phyloP scores from a whole-genome alignment of 35 echinoderm and acorn worm genomes.

The Antedon bifida region DNA sequence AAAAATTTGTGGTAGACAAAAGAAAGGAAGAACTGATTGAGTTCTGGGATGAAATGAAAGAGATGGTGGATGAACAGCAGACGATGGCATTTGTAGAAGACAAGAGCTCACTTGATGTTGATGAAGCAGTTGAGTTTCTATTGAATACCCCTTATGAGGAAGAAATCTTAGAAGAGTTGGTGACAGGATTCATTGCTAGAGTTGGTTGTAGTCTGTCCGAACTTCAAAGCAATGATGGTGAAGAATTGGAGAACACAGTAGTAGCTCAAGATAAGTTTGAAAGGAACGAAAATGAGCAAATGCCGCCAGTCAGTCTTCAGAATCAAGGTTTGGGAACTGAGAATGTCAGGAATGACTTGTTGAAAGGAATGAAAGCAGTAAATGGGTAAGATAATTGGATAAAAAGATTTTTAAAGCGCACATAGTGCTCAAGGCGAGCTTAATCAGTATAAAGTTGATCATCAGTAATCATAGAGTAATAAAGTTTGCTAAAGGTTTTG shows the following conservation, averaged over 20 bases:
- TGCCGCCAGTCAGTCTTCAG: neutral
- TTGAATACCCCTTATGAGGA: neutral
- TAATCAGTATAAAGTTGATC: too few species aligned
- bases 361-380: neutral
- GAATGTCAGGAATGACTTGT: neutral
- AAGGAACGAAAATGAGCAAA: neutral
- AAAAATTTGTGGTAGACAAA: neutral
- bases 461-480: too few species aligned
- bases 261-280: neutral
- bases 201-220: neutral
- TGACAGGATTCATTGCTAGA: neutral
- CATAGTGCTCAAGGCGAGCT: too few species aligned
- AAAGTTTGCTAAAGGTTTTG: too few species aligned
- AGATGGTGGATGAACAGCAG: neutral
- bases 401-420: too few species aligned
- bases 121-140: neutral
- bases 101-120: neutral
- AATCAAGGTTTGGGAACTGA: neutral
- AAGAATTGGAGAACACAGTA: neutral
- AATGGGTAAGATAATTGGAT: too few species aligned
- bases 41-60: neutral
- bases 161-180: neutral
- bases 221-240: neutral
- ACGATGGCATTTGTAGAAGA: neutral
- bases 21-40: neutral